phyloP scores from a whole-genome alignment of 1,140 invertebrate genomes.

The Amphibalanus amphitrite region DNA sequence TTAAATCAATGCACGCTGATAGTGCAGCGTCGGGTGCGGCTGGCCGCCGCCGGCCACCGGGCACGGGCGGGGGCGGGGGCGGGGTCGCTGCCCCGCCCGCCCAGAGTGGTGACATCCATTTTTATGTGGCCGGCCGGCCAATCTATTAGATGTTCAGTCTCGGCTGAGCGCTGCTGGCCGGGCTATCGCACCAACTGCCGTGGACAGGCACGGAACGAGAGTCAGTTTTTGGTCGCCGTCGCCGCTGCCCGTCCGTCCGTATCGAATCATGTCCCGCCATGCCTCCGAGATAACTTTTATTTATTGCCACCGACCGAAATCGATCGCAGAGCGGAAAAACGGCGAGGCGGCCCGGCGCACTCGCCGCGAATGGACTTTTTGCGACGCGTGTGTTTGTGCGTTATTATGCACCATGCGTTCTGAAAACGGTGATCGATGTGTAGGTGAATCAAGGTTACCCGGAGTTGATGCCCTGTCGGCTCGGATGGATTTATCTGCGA shows the following conservation, averaged over 20 bases:
- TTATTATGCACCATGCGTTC: not conserved
- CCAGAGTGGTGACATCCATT: not conserved
- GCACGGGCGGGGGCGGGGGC: too few species aligned
- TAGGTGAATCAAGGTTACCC: not conserved
- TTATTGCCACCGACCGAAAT: not conserved
- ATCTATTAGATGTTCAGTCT: not conserved
- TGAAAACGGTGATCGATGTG: not conserved
- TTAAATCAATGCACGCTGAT: constrained; percentile 1
- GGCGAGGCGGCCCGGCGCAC: too few species aligned
- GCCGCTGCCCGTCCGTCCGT: not conserved
- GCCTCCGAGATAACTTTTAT: not conserved
- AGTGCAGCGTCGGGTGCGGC: not conserved
- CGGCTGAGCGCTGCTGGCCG: not conserved
- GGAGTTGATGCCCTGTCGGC: not conserved
- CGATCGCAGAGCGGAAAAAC: not conserved
- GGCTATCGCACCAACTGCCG: not conserved
- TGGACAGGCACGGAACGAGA: too few species aligned
- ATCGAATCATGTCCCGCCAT: not conserved
- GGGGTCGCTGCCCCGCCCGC: not conserved
- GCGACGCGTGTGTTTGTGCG: not conserved
- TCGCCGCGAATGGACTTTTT: not conserved
- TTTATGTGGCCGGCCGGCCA: not conserved
- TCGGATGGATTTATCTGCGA: not conserved
- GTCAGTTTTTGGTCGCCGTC: not conserved
- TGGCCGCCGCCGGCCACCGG: not conserved